phyloP scores from a whole-genome alignment of 2,888 invertebrate species.

The Blera fallax region DNA sequence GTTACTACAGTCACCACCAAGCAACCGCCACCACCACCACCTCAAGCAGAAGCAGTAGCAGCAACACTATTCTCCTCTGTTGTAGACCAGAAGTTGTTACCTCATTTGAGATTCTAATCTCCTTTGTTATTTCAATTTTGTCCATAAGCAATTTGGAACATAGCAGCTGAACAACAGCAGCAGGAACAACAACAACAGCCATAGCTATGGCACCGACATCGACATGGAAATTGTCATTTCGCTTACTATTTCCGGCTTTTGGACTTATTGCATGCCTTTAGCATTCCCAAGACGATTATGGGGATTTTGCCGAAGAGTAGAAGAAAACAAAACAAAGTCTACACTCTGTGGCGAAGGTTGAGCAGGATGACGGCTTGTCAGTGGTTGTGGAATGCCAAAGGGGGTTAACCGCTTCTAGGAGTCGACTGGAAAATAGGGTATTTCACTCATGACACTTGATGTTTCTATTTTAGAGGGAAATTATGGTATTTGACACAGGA shows the following conservation, averaged over 20 bases:
- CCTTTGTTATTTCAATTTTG: slow-evolving; percentile 56
- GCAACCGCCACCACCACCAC: too few relatives aligned
- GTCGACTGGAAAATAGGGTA: not conserved
- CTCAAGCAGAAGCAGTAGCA: too few relatives aligned
- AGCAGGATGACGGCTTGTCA: not conserved
- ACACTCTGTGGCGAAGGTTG: not conserved
- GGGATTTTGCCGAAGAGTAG: not conserved
- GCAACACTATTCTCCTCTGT: not conserved
- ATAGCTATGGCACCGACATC: not conserved
- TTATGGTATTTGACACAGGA: not conserved
- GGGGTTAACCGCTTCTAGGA: not conserved
- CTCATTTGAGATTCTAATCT: slow-evolving; percentile 61
- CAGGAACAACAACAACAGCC: not conserved
- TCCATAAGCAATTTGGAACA: slow-evolving; percentile 52
- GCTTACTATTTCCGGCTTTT: slow-evolving; percentile 58
- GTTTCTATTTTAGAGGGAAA: not conserved
- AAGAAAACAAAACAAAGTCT: not conserved
- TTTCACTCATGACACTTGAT: not conserved
- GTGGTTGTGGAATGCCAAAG: not conserved
- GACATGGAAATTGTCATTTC: slow-evolving; percentile 61
- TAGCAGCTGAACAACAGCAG: not conserved
- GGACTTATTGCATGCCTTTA: slow-evolving; percentile 44
- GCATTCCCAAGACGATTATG: slow-evolving; percentile 41
- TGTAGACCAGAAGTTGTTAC: slow-evolving; percentile 17
- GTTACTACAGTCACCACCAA: not conserved